Conservation (phyloP, 2,888 invertebrate genomes). For the Lochmaea crataegi region DNA sequence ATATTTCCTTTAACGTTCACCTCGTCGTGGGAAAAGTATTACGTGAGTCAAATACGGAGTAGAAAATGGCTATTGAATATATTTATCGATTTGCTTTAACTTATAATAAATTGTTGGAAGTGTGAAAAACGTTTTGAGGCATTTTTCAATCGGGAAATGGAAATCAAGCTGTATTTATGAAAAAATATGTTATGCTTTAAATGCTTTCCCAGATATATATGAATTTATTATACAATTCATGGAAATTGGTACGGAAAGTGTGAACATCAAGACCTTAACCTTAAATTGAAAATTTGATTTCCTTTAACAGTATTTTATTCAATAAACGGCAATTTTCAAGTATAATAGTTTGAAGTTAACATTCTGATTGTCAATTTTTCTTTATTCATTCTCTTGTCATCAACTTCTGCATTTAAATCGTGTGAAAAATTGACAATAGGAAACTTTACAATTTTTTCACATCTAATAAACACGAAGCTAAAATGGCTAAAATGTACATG, state of each 20-base stretch:
- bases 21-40: background rate
- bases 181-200: background rate
- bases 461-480: too few relatives aligned
- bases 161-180: background rate
- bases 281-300: too few relatives aligned
- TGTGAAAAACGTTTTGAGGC: background rate
- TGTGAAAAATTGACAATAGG: too few relatives aligned
- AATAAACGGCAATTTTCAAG: too few relatives aligned
- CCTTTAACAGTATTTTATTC: too few relatives aligned
- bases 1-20: slow-evolving; percentile 5
- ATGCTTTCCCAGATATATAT: background rate
- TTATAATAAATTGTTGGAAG: background rate
- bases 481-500: too few relatives aligned
- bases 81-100: background rate
- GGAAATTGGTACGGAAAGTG: background rate
- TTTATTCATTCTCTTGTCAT: too few relatives aligned
- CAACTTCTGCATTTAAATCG: too few relatives aligned
- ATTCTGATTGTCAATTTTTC: too few relatives aligned
- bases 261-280: too few relatives aligned
- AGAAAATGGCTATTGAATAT: background rate
- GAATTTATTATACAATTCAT: background rate
- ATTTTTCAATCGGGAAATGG: background rate
- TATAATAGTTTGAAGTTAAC: too few relatives aligned
- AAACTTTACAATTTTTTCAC: too few relatives aligned
- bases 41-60: slow-evolving; percentile 1